Conservation (phyloP, 2,113 vertebrate genomes). For the Chaetodon auriga region DNA sequence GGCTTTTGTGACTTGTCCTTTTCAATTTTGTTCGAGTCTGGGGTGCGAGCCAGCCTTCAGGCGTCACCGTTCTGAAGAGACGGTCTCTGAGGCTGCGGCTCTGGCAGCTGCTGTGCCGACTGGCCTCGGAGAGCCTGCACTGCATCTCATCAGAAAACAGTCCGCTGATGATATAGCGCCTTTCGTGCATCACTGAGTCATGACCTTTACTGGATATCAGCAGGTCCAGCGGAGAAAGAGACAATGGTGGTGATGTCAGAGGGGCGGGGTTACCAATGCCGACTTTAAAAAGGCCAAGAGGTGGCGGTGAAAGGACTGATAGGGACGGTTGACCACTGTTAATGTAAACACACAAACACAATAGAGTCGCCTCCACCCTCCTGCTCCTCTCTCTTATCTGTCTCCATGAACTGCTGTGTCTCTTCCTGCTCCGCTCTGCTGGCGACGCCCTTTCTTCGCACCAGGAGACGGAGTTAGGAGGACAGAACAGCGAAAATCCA, state of each 20-base stretch:
- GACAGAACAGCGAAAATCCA: constrained; percentile 6
- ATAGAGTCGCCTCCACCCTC: constrained; percentile 43
- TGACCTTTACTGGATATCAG: constrained; percentile 48
- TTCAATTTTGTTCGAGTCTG: constrained; percentile 46
- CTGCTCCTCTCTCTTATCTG: constrained; percentile 54
- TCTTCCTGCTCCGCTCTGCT: constrained; percentile 52
- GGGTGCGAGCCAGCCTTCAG: constrained; percentile 46
- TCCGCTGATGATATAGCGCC: constrained; percentile 10
- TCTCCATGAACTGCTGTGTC: constrained; percentile 7
- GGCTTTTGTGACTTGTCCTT: constrained; percentile 65
- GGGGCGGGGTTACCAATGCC: constrained; percentile 32
- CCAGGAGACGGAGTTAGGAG: constrained; percentile 11
- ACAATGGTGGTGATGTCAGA: constrained; percentile 58
- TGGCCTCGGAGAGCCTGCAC: constrained; percentile 15
- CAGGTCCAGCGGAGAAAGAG: constrained; percentile 37
- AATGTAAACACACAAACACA: constrained; percentile 63
- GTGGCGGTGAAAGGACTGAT: constrained; percentile 49
- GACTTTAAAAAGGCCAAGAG: constrained; percentile 36
- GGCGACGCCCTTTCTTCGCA: constrained; percentile 23
- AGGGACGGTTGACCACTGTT: constrained; percentile 13
- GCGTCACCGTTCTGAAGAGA: constrained; percentile 49
- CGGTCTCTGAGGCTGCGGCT: constrained; percentile 50
- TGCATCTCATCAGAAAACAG: constrained; percentile 59
- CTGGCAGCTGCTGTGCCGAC: constrained; percentile 60
- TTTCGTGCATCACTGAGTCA: constrained; percentile 44